Conservation (phyloP, 2,113 vertebrate species). For the Phalacrocorax aristotelis region DNA sequence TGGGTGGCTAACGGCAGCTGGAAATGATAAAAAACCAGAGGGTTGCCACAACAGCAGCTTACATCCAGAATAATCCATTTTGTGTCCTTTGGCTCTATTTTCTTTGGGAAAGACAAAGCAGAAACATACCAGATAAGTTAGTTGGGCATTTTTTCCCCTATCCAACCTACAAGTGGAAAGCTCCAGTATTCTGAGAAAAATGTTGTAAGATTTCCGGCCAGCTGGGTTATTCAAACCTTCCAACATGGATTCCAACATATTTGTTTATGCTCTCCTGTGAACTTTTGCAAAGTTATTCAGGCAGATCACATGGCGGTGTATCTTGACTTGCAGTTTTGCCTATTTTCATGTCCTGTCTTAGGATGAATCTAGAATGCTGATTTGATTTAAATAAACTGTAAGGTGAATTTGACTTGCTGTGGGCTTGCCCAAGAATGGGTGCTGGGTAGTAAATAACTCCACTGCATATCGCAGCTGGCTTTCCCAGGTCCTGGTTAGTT, state of each 20-base stretch:
- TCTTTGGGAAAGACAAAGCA: not conserved
- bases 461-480: not conserved
- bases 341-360: not conserved
- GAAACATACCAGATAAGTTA: not conserved
- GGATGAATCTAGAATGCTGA: not conserved
- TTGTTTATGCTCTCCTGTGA: not conserved
- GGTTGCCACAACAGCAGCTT: not conserved
- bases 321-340: not conserved
- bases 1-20: not conserved
- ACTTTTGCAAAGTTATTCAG: not conserved
- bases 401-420: not conserved
- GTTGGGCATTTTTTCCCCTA: not conserved
- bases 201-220: not conserved
- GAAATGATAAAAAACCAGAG: not conserved
- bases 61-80: not conserved
- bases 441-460: not conserved
- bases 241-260: not conserved
- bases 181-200: not conserved
- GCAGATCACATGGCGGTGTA: not conserved
- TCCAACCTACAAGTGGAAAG: not conserved
- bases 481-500: not conserved
- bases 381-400: not conserved
- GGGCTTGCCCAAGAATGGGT: not conserved
- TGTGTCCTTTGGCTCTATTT: not conserved
- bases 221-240: not conserved